Evolutionary conservation across 2,888 invertebrate genomes (phyloP).

Genomic region (Macrosiphum euphorbiae): DNA sequence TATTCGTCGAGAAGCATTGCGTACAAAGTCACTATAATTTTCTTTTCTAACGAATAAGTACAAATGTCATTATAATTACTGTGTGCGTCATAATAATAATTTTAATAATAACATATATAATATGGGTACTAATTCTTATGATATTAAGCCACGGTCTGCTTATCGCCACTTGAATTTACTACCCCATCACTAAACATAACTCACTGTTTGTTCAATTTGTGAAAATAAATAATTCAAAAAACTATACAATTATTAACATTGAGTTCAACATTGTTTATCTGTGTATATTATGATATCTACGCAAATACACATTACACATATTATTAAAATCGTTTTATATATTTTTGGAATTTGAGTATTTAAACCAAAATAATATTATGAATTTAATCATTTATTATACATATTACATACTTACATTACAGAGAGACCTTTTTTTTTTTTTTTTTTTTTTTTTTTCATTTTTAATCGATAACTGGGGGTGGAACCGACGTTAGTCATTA

Average conservation of each 20-base stretch:
- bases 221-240: not conserved
- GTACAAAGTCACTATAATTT: not conserved
- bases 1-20: not conserved
- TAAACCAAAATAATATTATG: too few relatives aligned
- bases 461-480: conserved; percentile 8
- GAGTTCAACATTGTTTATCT: not conserved
- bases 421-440: too few relatives aligned
- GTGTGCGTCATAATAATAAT: too few relatives aligned
- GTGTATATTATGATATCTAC: not conserved
- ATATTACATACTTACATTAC: too few relatives aligned
- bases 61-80: too few relatives aligned
- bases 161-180: too few relatives aligned
- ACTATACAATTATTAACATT: not conserved
- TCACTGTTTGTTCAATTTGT: not conserved
- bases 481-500: conserved; percentile 28
- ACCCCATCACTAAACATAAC: not conserved
- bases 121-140: too few relatives aligned
- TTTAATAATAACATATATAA: too few relatives aligned
- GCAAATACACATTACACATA: not conserved
- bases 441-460: conserved; percentile 22
- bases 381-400: too few relatives aligned
- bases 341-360: not conserved
- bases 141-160: too few relatives aligned
- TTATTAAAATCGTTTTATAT: not conserved
- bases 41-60: not conserved